Conservation (phyloP, 2,888 invertebrate species). For the Cheilosia scutellata region DNA sequence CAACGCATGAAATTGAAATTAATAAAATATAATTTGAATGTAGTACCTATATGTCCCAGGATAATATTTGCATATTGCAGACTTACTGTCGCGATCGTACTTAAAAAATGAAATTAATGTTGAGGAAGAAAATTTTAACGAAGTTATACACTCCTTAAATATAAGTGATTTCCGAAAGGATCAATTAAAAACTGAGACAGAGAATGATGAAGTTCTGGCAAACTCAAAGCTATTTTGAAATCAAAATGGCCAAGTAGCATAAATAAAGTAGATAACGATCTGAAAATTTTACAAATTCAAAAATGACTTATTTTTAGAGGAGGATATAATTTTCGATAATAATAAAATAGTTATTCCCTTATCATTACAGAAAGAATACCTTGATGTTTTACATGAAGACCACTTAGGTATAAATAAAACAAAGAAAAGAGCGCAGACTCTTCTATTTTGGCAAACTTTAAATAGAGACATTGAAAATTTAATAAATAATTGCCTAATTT, state of each 20-base stretch:
- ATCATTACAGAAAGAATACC: slow-evolving; percentile 71
- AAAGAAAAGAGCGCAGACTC: slow-evolving; percentile 66
- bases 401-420: slow-evolving; percentile 76
- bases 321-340: slow-evolving; percentile 73
- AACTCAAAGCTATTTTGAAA: background rate
- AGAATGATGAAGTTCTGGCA: background rate
- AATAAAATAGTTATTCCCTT: slow-evolving; percentile 75
- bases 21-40: slow-evolving; percentile 32
- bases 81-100: slow-evolving; percentile 12
- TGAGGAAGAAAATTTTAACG: background rate
- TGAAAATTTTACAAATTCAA: background rate
- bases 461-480: slow-evolving; percentile 68
- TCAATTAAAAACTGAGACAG: background rate
- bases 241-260: background rate
- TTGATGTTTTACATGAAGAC: slow-evolving; percentile 75
- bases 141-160: slow-evolving; percentile 9
- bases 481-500: background rate
- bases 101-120: background rate
- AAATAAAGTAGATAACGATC: no score
- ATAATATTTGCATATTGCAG: slow-evolving; percentile 39
- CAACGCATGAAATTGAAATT: slow-evolving; percentile 35
- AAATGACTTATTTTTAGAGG: background rate
- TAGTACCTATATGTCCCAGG: slow-evolving; percentile 42
- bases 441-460: slow-evolving; percentile 77
- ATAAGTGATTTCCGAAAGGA: slow-evolving; percentile 10